These are phyloP conservation scores for Elephas maximus DNA, from an alignment of 2,113 vertebrate genomes.

Conservation along the genomic window DNA sequence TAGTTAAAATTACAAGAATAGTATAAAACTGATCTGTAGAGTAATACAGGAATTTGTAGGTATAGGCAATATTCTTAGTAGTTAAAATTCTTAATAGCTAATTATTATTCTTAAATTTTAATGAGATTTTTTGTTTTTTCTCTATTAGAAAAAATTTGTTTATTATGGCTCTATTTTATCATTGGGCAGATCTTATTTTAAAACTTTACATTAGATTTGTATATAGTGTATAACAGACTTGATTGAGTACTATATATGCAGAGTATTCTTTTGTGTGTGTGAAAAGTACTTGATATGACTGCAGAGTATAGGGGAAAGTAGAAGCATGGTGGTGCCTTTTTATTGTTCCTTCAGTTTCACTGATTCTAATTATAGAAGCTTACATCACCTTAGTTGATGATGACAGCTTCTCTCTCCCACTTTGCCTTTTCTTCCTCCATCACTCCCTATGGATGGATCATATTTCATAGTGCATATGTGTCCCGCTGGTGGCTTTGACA, in stretches of 20 bases:
- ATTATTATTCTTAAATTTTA: background rate
- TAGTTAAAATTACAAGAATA: conserved; percentile 46
- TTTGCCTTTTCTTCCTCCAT: conserved; percentile 76
- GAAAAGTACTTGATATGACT: conserved; percentile 66
- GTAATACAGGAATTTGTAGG: conserved; percentile 28
- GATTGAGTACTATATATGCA: background rate
- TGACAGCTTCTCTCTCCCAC: conserved; percentile 90
- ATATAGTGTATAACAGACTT: background rate
- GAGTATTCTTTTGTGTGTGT: background rate
- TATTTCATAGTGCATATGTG: conserved; percentile 88
- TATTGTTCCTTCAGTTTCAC: conserved; percentile 90
- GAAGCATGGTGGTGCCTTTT: conserved; percentile 85
- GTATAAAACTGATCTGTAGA: background rate
- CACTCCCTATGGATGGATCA: conserved; percentile 85
- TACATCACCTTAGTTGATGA: conserved; percentile 94
- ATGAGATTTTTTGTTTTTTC: conserved; percentile 26
- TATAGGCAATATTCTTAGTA: conserved; percentile 1
- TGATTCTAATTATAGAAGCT: conserved; percentile 96
- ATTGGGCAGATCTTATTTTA: background rate
- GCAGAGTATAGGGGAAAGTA: conserved; percentile 74
- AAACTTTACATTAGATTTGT: conserved; percentile 30
- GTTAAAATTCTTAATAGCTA: background rate
- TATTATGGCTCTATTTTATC: conserved; percentile 14
- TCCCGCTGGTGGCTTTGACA: conserved; percentile 81
- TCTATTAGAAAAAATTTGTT: background rate